These are phyloP conservation scores for Pocillopora damicornis DNA, from an alignment of 64 coral and sea anemone genomes.

Conservation along the genomic window DNA sequence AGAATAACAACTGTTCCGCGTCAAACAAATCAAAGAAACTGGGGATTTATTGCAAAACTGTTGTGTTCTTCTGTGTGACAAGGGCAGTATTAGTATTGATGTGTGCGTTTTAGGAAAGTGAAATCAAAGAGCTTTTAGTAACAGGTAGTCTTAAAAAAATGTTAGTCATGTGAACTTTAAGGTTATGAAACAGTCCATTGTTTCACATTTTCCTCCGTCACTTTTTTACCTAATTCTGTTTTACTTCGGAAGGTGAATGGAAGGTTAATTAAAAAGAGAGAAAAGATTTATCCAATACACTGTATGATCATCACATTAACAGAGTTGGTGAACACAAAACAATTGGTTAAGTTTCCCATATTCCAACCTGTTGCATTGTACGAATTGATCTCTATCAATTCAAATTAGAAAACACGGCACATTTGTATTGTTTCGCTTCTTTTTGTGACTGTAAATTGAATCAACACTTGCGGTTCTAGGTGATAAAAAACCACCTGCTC, in stretches of 20 bases:
- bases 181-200: not conserved
- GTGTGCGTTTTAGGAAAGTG: too few relatives aligned
- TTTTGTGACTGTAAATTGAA: slow-evolving; percentile 24
- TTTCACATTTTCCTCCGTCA: not conserved
- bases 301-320: not conserved
- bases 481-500: slow-evolving; percentile 35
- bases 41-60: too few relatives aligned
- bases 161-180: too few relatives aligned
- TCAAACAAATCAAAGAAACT: too few relatives aligned
- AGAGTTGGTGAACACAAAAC: not conserved
- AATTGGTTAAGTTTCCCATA: too few relatives aligned
- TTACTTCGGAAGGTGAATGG: too few relatives aligned
- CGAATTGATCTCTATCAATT: not conserved
- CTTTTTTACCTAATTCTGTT: too few relatives aligned
- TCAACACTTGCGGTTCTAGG: slow-evolving; percentile 21
- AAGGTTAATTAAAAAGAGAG: not conserved
- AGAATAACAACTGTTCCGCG: too few relatives aligned
- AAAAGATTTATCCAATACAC: not conserved
- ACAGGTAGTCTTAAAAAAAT: too few relatives aligned
- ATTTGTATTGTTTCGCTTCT: slow-evolving; percentile 27
- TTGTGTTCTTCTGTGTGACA: too few relatives aligned
- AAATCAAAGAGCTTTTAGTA: too few relatives aligned
- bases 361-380: not conserved
- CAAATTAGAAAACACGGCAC: not conserved
- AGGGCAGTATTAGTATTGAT: too few relatives aligned